A percentile compares a stretch with the other conserved stretches of the same genome.
These are phyloP conservation scores for Chloropsis hardwickii DNA, from an alignment of 2,113 vertebrate species.

Conservation along the genomic window DNA sequence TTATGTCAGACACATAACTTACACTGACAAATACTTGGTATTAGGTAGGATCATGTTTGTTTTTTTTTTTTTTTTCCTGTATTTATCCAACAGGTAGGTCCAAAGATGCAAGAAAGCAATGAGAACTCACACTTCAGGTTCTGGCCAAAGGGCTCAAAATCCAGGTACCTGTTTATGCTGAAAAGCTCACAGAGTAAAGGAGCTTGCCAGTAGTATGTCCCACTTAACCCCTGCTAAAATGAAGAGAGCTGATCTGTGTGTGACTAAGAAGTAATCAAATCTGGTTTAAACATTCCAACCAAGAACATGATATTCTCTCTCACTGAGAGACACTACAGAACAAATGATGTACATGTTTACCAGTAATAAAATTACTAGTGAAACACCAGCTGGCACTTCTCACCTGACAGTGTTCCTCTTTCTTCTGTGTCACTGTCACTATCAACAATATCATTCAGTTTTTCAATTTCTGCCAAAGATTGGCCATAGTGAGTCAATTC, in stretches of 20 bases:
- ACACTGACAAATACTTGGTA: neutral
- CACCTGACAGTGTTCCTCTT: constrained; percentile 86
- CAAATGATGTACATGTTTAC: fast-evolving
- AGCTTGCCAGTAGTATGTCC: neutral
- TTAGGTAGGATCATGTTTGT: neutral
- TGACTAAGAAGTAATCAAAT: neutral
- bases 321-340: neutral
- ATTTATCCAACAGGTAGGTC: neutral
- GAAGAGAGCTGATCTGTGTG: neutral
- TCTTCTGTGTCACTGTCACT: constrained; percentile 91
- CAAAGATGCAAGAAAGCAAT: neutral
- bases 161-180: neutral
- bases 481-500: constrained; percentile 95
- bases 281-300: neutral
- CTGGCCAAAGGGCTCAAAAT: neutral
- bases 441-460: constrained; percentile 81
- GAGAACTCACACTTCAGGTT: neutral
- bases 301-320: neutral
- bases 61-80: neutral
- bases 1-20: neutral
- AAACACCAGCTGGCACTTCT: neutral
- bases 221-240: neutral
- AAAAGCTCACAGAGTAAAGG: neutral
- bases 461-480: constrained; percentile 93
- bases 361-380: neutral